Percentiles rank a stretch among this genome's conserved stretches.
Conservation (phyloP, 1,140 invertebrate species). For the Mercenaria mercenaria region DNA sequence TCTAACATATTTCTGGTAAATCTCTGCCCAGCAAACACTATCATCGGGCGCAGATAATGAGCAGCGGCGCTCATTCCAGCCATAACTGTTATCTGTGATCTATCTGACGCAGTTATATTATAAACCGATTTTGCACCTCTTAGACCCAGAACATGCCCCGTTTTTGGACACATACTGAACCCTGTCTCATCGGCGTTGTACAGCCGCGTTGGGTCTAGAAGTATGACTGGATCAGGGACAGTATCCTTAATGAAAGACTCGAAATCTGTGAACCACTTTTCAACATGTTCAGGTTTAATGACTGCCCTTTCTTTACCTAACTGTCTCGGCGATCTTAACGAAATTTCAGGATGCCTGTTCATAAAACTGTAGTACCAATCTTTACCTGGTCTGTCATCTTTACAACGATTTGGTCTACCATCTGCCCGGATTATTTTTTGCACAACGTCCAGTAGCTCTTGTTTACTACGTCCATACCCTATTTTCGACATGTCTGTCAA, state of each 20-base stretch:
- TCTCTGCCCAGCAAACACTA: no score
- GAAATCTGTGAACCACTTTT: conserved; percentile 43
- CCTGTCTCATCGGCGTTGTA: conserved; percentile 35
- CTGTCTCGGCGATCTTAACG: conserved; percentile 36
- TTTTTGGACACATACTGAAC: background rate
- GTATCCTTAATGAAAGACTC: background rate
- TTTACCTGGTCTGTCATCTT: conserved; percentile 6
- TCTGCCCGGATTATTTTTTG: background rate
- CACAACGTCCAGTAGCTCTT: background rate
- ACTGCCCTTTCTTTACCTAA: conserved; percentile 38
- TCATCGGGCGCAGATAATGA: background rate
- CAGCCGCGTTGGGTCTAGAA: background rate
- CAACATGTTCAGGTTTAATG: background rate
- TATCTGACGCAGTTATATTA: conserved; percentile 36
- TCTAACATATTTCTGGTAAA: conserved; percentile 15
- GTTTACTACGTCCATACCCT: conserved; percentile 4
- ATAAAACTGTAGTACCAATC: conserved; percentile 44
- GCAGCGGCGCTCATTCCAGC: background rate
- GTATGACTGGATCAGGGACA: background rate
- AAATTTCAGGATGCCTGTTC: conserved; percentile 5
- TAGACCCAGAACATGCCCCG: conserved; percentile 29
- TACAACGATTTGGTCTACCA: background rate
- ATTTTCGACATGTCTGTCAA: conserved; percentile 16
- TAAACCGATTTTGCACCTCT: conserved; percentile 25
- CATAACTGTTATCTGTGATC: conserved; percentile 36